Percentiles rank a stretch among this genome's conserved stretches.
Conservation (phyloP, 2,888 invertebrate genomes). For the Hanleya hanleyi region DNA sequence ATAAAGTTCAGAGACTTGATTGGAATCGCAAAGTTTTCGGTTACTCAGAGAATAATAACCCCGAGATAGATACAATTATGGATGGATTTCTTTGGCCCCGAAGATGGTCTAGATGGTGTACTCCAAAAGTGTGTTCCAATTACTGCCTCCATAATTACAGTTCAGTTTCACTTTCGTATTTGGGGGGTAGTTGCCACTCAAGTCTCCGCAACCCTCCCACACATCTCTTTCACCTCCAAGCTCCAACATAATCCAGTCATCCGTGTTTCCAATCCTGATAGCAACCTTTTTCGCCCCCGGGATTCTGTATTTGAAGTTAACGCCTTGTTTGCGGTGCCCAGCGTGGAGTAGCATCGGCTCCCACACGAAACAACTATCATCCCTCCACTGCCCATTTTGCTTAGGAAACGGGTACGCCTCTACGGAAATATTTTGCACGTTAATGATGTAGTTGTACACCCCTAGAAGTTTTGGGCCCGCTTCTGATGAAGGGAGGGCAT, state of each 20-base stretch:
- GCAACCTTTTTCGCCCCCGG: constrained; percentile 57
- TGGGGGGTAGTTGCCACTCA: constrained; percentile 47
- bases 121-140: constrained; percentile 58
- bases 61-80: no score
- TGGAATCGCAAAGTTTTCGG: no score
- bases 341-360: constrained; percentile 56
- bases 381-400: constrained; percentile 59
- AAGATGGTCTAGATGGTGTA: constrained; percentile 55
- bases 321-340: constrained; percentile 43
- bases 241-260: constrained; percentile 58
- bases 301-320: constrained; percentile 52
- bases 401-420: constrained; percentile 57
- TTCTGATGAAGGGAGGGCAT: constrained; percentile 55
- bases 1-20: no score
- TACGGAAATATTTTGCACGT: constrained; percentile 40
- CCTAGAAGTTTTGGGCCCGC: constrained; percentile 61
- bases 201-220: constrained; percentile 56
- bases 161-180: constrained; percentile 60
- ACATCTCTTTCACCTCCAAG: constrained; percentile 41
- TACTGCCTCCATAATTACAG: constrained; percentile 54
- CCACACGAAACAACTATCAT: constrained; percentile 56
- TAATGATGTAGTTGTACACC: constrained; percentile 59
- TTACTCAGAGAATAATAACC: no score
- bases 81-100: no score
- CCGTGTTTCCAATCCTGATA: constrained; percentile 47